phyloP scores from a whole-genome alignment of 2,113 vertebrate genomes.

The Mastomys coucha region DNA sequence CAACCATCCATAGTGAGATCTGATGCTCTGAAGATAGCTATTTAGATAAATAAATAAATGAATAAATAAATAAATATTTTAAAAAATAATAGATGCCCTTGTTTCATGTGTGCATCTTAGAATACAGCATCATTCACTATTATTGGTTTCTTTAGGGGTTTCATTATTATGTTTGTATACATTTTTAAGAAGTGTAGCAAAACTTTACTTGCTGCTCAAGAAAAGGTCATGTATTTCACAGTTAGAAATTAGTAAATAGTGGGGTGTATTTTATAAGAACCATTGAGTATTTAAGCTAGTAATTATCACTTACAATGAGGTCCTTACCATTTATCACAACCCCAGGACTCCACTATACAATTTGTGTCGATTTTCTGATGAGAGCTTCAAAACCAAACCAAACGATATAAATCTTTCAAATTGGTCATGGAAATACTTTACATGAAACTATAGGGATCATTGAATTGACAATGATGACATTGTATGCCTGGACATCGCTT shows the following conservation, averaged over 20 bases:
- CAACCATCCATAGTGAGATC: no score
- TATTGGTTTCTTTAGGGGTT: background rate
- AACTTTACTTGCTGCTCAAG: background rate
- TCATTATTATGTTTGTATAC: background rate
- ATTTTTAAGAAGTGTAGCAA: conserved; percentile 38
- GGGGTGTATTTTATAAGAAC: conserved; percentile 56
- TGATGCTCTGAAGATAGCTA: no score
- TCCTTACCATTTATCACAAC: conserved; percentile 51
- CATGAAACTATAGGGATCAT: conserved; percentile 36
- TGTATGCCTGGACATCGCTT: conserved; percentile 33
- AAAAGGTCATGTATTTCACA: conserved; percentile 41
- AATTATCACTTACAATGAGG: conserved; percentile 61
- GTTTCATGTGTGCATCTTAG: background rate
- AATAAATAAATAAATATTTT: no score
- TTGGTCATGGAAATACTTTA: conserved; percentile 25
- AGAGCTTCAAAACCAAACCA: conserved; percentile 60
- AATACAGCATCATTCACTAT: background rate
- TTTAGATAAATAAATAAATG: no score
- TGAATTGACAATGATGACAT: conserved; percentile 35
- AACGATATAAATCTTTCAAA: conserved; percentile 60
- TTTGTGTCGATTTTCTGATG: conserved; percentile 46
- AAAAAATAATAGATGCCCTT: background rate
- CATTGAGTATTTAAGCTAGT: conserved; percentile 53
- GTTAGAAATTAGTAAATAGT: conserved; percentile 24
- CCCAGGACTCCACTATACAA: background rate